These are phyloP conservation scores for Montipora foliosa DNA, from an alignment of 64 coral and sea anemone genomes.

Conservation along the genomic window DNA sequence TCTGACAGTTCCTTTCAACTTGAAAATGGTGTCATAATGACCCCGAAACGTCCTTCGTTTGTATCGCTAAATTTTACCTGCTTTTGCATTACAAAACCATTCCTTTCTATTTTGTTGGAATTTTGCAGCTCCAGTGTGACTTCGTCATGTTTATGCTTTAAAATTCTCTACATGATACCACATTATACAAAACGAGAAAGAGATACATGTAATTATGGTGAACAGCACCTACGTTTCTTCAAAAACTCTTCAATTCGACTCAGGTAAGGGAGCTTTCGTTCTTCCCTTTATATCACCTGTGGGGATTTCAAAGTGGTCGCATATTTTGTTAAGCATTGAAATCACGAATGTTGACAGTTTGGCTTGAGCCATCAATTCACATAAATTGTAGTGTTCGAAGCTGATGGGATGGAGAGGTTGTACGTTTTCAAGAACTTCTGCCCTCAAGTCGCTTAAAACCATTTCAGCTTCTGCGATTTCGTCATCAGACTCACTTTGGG, in stretches of 20 bases:
- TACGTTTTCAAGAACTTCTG: neutral
- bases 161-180: no score
- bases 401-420: neutral
- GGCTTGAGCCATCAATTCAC: neutral
- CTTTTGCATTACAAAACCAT: no score
- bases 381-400: neutral
- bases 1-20: no score
- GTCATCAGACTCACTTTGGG: neutral
- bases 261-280: neutral
- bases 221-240: no score
- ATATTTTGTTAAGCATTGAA: conserved; percentile 1
- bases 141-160: no score
- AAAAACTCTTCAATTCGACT: neutral
- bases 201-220: no score
- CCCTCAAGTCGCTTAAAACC: neutral
- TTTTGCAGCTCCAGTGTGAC: no score
- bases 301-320: neutral
- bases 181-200: no score
- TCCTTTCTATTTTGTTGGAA: no score
- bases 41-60: no score
- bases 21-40: no score
- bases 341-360: neutral
- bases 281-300: neutral
- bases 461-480: conserved; percentile 21
- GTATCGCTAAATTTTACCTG: no score